phyloP scores from a whole-genome alignment of 2,797 vertebrate species.

The Diplodus sargus region DNA sequence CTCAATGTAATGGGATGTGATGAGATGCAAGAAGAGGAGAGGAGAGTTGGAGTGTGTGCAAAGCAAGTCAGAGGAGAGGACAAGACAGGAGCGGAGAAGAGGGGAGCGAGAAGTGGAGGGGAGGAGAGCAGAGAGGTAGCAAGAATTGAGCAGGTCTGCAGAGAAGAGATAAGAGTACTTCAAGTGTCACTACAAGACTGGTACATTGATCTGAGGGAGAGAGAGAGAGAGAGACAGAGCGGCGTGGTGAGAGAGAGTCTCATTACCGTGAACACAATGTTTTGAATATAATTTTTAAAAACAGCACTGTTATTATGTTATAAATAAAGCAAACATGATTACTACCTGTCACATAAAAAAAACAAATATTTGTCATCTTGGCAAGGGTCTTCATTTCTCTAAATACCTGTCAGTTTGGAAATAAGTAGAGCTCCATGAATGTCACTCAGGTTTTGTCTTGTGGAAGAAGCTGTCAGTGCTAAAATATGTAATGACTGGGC shows the following conservation, averaged over 20 bases:
- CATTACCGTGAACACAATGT: slow-evolving; percentile 56
- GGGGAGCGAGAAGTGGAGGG: slow-evolving; percentile 24
- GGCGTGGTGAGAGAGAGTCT: slow-evolving; percentile 46
- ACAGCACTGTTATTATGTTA: slow-evolving; percentile 28
- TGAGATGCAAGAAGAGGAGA: slow-evolving; percentile 5
- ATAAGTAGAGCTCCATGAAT: neutral
- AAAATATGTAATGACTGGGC: neutral
- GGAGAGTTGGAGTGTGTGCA: slow-evolving; percentile 37
- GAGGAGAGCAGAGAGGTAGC: slow-evolving; percentile 53
- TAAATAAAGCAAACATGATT: slow-evolving; percentile 40
- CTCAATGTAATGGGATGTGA: slow-evolving; percentile 43
- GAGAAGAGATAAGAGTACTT: slow-evolving; percentile 80
- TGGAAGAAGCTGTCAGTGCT: neutral
- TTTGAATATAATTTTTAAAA: slow-evolving; percentile 62
- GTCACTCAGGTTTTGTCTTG: neutral
- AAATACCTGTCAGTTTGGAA: neutral
- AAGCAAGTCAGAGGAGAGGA: slow-evolving; percentile 20
- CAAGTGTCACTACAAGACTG: slow-evolving; percentile 83
- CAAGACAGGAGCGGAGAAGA: slow-evolving; percentile 24
- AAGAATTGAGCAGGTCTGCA: slow-evolving; percentile 79
- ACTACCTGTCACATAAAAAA: slow-evolving; percentile 20
- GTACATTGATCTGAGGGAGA: slow-evolving; percentile 81
- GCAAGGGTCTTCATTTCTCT: neutral
- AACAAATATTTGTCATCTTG: neutral
- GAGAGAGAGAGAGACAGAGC: slow-evolving; percentile 33